Evolutionary conservation across 2,888 invertebrate species (phyloP).

Genomic region (Caenorhabditis zanzibari): DNA sequence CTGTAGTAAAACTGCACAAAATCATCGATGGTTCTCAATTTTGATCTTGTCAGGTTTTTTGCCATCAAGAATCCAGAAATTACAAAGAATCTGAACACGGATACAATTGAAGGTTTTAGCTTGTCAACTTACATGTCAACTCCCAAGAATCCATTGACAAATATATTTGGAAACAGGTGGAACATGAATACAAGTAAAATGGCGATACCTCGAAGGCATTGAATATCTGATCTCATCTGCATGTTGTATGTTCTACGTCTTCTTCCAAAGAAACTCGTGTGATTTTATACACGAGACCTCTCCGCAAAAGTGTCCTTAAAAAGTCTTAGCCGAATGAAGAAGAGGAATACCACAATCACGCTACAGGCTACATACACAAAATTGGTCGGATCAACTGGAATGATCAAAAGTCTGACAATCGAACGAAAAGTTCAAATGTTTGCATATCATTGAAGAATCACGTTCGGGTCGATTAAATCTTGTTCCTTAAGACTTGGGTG

Average conservation of each 20-base stretch:
- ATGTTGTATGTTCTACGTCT: neutral
- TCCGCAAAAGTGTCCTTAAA: neutral
- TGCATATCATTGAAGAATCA: too few relatives aligned
- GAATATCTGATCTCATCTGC: constrained; percentile 43
- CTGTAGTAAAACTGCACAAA: neutral
- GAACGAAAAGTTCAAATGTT: too few relatives aligned
- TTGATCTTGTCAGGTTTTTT: constrained; percentile 1
- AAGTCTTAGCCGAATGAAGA: too few relatives aligned
- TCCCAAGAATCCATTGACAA: constrained; percentile 46
- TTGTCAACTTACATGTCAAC: constrained; percentile 51
- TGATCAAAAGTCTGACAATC: too few relatives aligned
- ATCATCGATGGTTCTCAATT: neutral
- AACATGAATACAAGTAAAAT: constrained; percentile 43
- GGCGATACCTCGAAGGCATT: constrained; percentile 48
- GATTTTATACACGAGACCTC: neutral
- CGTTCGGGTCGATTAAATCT: too few relatives aligned
- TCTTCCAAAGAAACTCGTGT: neutral
- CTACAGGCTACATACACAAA: too few relatives aligned
- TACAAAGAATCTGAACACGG: constrained; percentile 38
- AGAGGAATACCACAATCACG: too few relatives aligned
- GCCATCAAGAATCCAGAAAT: constrained; percentile 53
- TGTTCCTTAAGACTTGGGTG: too few relatives aligned
- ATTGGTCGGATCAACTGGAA: too few relatives aligned
- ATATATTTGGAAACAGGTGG: constrained; percentile 44
- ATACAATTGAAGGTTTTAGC: too few relatives aligned